Conservation (phyloP, 2,888 invertebrate genomes). For the Plemyria rubiginata region DNA sequence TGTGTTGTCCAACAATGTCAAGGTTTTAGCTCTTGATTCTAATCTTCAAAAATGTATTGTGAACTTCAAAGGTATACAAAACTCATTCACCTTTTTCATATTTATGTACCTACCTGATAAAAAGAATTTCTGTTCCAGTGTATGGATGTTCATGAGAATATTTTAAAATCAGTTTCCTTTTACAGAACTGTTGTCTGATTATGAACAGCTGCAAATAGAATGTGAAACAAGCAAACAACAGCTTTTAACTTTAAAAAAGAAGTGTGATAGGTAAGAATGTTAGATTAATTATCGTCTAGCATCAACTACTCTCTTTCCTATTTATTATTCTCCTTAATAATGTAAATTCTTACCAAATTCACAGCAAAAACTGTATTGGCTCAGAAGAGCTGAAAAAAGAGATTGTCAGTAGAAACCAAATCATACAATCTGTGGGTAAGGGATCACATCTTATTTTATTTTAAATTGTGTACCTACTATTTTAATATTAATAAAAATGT, state of each 20-base stretch:
- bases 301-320: too few species aligned
- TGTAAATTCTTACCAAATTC: neutral
- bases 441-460: neutral
- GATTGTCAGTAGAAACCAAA: conserved; percentile 61
- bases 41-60: conserved; percentile 57
- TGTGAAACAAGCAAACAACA: conserved; percentile 57
- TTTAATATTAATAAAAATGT: too few species aligned
- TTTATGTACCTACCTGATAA: neutral
- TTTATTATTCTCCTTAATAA: neutral
- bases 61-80: conserved; percentile 60
- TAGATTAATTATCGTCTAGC: neutral
- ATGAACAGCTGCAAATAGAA: conserved; percentile 57
- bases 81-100: too few species aligned
- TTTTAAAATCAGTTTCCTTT: conserved; percentile 30
- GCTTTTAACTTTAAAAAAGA: conserved; percentile 52
- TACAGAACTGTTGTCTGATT: conserved; percentile 65
- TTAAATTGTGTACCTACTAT: neutral
- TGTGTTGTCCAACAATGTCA: conserved; percentile 48
- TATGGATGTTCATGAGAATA: too few species aligned
- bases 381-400: conserved; percentile 59
- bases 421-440: conserved; percentile 68
- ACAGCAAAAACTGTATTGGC: conserved; percentile 61
- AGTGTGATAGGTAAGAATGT: conserved; percentile 60
- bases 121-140: too few species aligned
- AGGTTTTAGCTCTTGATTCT: conserved; percentile 58